These are phyloP conservation scores for Dyspetes luteomarginatus DNA, from an alignment of 2,888 invertebrate species.

Conservation along the genomic window DNA sequence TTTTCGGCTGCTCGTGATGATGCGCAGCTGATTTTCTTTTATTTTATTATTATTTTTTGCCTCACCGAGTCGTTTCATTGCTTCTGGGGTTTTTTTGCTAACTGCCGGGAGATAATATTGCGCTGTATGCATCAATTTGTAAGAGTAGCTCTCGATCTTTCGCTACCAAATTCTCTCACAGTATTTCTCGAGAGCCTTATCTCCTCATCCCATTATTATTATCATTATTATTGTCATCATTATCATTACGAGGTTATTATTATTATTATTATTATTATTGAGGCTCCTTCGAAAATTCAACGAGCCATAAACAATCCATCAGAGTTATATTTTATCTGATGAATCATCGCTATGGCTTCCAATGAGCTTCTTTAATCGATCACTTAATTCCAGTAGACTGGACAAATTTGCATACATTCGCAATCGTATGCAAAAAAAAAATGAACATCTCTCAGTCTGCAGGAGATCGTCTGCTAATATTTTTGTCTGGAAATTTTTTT, in stretches of 20 bases:
- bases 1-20: not conserved
- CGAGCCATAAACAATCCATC: conserved; percentile 15
- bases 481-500: too few relatives aligned
- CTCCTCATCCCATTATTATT: conserved; percentile 17
- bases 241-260: conserved; percentile 10
- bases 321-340: conserved; percentile 4
- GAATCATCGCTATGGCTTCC: not conserved
- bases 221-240: conserved; percentile 13
- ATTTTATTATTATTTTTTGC: not conserved
- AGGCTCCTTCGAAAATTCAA: conserved; percentile 8
- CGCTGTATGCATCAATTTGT: conserved; percentile 1
- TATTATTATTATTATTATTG: not conserved
- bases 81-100: conserved; percentile 39
- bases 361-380: not conserved
- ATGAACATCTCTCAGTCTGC: not conserved
- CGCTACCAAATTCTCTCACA: conserved; percentile 22
- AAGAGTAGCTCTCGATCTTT: conserved; percentile 16
- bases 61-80: conserved; percentile 23
- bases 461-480: too few relatives aligned
- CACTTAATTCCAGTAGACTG: not conserved
- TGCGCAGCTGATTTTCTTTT: conserved; percentile 18
- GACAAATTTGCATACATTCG: not conserved
- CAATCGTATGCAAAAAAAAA: not conserved
- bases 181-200: conserved; percentile 11
- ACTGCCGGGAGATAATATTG: conserved; percentile 28